phyloP scores from a whole-genome alignment of 1,140 invertebrate genomes.

The Chironomus tepperi region DNA sequence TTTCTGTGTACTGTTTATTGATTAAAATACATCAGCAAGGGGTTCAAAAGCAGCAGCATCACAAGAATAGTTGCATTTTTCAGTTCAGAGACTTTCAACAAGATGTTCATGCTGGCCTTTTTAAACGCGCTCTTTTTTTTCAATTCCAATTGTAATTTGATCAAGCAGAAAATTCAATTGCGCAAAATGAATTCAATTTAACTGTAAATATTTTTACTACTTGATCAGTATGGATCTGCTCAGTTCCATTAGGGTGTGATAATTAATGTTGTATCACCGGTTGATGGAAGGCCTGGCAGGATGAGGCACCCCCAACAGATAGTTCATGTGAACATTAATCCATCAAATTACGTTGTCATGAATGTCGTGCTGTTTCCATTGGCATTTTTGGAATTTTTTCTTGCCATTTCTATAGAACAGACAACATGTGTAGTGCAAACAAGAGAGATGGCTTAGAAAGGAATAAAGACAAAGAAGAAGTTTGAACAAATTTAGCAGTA shows the following conservation, averaged over 20 bases:
- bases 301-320: not conserved
- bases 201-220: slow-evolving; percentile 22
- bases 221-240: not conserved
- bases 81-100: not conserved
- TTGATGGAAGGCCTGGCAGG: not conserved
- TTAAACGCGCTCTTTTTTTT: not conserved
- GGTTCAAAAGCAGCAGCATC: not conserved
- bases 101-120: slow-evolving; percentile 20
- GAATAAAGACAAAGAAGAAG: not conserved
- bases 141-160: not conserved
- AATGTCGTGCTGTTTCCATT: not conserved
- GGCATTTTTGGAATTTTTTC: not conserved
- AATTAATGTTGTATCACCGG: not conserved
- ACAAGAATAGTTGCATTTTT: too few relatives aligned
- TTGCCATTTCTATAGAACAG: not conserved
- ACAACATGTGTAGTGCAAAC: slow-evolving; percentile 5
- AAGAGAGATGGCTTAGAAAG: not conserved
- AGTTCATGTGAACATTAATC: not conserved
- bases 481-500: slow-evolving; percentile 13
- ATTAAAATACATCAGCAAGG: not conserved
- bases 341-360: not conserved
- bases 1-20: not conserved
- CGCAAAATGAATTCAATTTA: slow-evolving; percentile 21
- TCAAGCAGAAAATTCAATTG: slow-evolving; percentile 22
- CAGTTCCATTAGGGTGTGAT: not conserved